phyloP scores from a whole-genome alignment of 2,113 vertebrate genomes.

The Oryzias javanicus region DNA sequence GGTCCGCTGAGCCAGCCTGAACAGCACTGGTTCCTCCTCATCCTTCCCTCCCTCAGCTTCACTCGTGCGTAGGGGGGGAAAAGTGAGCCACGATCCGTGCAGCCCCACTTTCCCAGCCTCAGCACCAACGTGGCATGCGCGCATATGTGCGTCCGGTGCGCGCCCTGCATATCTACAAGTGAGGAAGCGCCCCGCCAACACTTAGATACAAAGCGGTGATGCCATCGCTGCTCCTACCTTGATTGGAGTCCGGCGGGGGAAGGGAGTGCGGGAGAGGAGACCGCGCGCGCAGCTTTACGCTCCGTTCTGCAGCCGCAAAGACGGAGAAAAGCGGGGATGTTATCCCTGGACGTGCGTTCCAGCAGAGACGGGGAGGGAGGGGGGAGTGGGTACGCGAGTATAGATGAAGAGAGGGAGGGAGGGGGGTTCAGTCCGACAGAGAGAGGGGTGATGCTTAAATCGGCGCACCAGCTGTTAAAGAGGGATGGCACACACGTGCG shows the following conservation, averaged over 20 bases:
- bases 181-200: slow-evolving; percentile 2
- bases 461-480: slow-evolving; percentile 38
- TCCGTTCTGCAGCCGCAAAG: slow-evolving; percentile 57
- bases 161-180: slow-evolving; percentile 33
- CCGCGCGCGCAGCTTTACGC: slow-evolving; percentile 34
- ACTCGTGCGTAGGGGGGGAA: no score
- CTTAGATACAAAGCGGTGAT: background rate
- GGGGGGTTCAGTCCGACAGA: slow-evolving; percentile 18
- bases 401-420: slow-evolving; percentile 12
- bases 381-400: slow-evolving; percentile 11
- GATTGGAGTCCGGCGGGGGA: slow-evolving; percentile 19
- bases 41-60: no score
- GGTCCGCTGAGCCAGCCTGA: background rate
- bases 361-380: slow-evolving; percentile 46
- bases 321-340: slow-evolving; percentile 37
- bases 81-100: no score
- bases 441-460: slow-evolving; percentile 37
- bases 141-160: slow-evolving; percentile 18
- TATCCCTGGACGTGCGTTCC: slow-evolving; percentile 63
- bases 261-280: slow-evolving; percentile 1
- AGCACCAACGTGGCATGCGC: slow-evolving; percentile 16
- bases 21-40: no score
- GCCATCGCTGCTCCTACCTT: slow-evolving; percentile 40
- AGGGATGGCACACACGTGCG: slow-evolving; percentile 23
- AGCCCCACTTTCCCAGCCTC: no score